Evolutionary conservation across 2,113 vertebrate species (phyloP).

Genomic region (Caranx melampygus): DNA sequence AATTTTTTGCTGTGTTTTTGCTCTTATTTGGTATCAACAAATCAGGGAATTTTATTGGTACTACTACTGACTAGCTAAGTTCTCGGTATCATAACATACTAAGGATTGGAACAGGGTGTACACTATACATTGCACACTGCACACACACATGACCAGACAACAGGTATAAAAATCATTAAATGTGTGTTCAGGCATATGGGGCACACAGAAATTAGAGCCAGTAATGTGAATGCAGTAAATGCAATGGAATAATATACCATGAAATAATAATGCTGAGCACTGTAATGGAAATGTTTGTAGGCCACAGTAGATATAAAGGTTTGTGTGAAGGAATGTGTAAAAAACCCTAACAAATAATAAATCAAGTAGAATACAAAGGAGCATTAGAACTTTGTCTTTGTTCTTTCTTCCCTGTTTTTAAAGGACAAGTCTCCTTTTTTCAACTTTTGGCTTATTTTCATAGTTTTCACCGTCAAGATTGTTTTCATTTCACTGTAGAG

Average conservation of each 20-base stretch:
- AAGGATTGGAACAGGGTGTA: background rate
- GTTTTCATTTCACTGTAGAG: constrained; percentile 44
- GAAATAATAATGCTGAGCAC: constrained; percentile 39
- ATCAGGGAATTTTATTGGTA: no score
- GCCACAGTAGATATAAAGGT: constrained; percentile 25
- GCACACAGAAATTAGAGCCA: constrained; percentile 15
- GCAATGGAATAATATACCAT: constrained; percentile 36
- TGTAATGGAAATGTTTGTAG: constrained; percentile 41
- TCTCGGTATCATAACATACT: no score
- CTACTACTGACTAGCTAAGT: no score
- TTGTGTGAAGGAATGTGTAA: constrained; percentile 39
- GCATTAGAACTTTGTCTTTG: background rate
- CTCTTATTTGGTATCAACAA: no score
- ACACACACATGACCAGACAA: background rate
- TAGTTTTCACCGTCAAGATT: constrained; percentile 36
- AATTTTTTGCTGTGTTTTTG: no score
- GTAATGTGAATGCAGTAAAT: constrained; percentile 17
- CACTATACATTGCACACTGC: background rate
- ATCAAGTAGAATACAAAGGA: constrained; percentile 39
- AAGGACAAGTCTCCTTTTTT: constrained; percentile 25
- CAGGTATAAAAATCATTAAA: constrained; percentile 14
- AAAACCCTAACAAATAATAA: constrained; percentile 47
- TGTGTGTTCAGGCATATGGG: constrained; percentile 27
- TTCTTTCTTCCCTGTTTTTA: constrained; percentile 15
- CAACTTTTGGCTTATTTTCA: constrained; percentile 40